A percentile compares a stretch with the other conserved stretches of the same genome.
Evolutionary conservation across 2,888 invertebrate species (phyloP).

Genomic region (Drosophila lacicola): DNA sequence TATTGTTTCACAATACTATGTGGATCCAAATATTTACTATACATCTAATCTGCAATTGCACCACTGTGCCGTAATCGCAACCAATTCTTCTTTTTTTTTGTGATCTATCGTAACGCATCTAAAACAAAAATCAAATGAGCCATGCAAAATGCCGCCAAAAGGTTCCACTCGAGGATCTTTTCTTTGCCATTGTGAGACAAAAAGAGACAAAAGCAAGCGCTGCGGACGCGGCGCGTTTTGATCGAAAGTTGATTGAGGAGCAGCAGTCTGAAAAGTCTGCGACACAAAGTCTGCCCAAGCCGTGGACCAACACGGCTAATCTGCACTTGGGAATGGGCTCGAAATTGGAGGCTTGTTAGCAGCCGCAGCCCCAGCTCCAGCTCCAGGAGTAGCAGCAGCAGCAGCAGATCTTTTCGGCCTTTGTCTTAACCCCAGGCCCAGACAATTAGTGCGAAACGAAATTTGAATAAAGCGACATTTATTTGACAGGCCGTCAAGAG

Average conservation of each 20-base stretch:
- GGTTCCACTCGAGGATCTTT: slow-evolving; percentile 52
- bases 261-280: slow-evolving; percentile 55
- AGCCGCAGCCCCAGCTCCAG: slow-evolving; percentile 45
- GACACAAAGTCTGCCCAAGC: slow-evolving; percentile 73
- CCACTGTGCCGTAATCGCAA: slow-evolving; percentile 52
- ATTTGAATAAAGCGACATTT: slow-evolving; percentile 83
- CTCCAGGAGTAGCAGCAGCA: slow-evolving; percentile 5
- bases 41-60: background rate
- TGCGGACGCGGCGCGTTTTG: slow-evolving; percentile 68
- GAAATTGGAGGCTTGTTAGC: slow-evolving; percentile 63
- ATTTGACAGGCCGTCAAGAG: slow-evolving; percentile 82
- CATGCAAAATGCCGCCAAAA: slow-evolving; percentile 76
- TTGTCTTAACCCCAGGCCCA: slow-evolving; percentile 61
- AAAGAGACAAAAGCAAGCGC: slow-evolving; percentile 61
- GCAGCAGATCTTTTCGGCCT: slow-evolving; percentile 42
- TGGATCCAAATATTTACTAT: background rate
- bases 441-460: slow-evolving; percentile 81
- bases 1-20: too few relatives aligned
- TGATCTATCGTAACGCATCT: slow-evolving; percentile 73
- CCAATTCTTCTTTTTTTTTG: slow-evolving; percentile 23
- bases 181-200: slow-evolving; percentile 26
- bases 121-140: slow-evolving; percentile 76
- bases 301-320: slow-evolving; percentile 69
- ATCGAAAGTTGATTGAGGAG: slow-evolving; percentile 79
- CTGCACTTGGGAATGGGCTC: slow-evolving; percentile 61